phyloP scores from a whole-genome alignment of 2,797 vertebrate genomes.

The Microctenopoma lineatum region DNA sequence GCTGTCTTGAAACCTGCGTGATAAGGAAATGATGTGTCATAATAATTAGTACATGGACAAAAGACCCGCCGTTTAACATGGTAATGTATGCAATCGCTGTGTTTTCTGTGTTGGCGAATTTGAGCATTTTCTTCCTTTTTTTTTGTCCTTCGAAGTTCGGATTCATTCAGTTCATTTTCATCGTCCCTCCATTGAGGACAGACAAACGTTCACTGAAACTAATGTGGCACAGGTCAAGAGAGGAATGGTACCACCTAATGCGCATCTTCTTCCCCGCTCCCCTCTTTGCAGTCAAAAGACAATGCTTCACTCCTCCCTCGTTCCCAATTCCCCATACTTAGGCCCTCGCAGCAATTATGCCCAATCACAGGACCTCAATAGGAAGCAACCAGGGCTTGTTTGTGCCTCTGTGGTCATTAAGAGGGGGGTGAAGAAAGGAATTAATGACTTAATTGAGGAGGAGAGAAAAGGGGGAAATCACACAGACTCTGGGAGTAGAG shows the following conservation, averaged over 20 bases:
- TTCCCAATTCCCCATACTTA: slow-evolving; percentile 84
- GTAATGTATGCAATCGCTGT: slow-evolving; percentile 91
- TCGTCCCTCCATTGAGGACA: slow-evolving; percentile 87
- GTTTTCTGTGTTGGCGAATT: slow-evolving; percentile 89
- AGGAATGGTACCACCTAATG: slow-evolving; percentile 92
- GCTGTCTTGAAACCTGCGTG: slow-evolving; percentile 91
- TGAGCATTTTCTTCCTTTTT: slow-evolving; percentile 81
- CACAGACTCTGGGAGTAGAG: slow-evolving; percentile 93
- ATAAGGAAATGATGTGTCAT: slow-evolving; percentile 97
- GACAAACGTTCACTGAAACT: slow-evolving; percentile 93
- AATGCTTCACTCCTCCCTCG: slow-evolving; percentile 90
- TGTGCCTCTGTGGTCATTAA: slow-evolving; percentile 98
- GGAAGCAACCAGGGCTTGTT: slow-evolving; percentile 97
- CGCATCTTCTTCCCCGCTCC: slow-evolving; percentile 91
- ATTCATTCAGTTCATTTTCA: slow-evolving; percentile 86
- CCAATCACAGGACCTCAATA: slow-evolving; percentile 99
- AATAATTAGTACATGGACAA: slow-evolving; percentile 96
- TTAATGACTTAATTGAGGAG: slow-evolving; percentile 99
- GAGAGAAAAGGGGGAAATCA: slow-evolving; percentile 91
- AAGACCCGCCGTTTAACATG: slow-evolving; percentile 92
- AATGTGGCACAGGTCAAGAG: slow-evolving; percentile 94
- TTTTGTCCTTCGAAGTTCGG: slow-evolving; percentile 26
- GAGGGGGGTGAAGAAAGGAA: slow-evolving; percentile 98
- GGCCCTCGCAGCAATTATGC: slow-evolving; percentile 97
- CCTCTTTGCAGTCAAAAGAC: slow-evolving; percentile 88